Evolutionary conservation across 2,888 invertebrate genomes (phyloP), one percentile per base, ranked within the genome.

Genomic region (Crematogaster levior): DNA sequence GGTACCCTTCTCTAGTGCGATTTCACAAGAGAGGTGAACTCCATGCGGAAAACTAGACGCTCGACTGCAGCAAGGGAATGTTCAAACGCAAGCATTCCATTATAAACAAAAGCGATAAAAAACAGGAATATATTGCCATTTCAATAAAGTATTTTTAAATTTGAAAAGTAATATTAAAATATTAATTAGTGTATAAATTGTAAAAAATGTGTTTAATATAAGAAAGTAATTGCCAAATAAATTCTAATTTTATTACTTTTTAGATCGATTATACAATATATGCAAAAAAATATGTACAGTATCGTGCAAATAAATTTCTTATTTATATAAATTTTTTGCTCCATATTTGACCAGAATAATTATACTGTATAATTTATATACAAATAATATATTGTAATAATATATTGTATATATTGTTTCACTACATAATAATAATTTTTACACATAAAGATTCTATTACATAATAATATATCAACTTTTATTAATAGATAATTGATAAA

Each of bases 11-110:
- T 82, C 68, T 83, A 81, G 66, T 75, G 46, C 73, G 66, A 53
- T 79, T 79, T 79, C 70, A 58, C 77, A 79, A 68, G 70, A 56
- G 70, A 68, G 68, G 68, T 68, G 68, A 79, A 79, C 77, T 79
- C 34, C 56, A 30, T 34, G 68, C 43, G 56, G 68, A 56, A 77
- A 77, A 77, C 77, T 56, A 40, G 75, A 53, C 77, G 77, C 43
- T 79, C 68, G 56, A 68, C 43, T 68, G 53, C 68, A 30, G 30
- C 56, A 43, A 70, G 43, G 56, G 56, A 68, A 79, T 79, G 70
- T 40, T 79, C 70, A 12, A 77, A 10, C 58, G 58, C 46, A 24
- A 46, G 21, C 34, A 63, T 72, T 56, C 24, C 43, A 51, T 15
- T 65, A 21, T 58, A 30, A 58, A 70, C 24, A 72, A 61, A 60